These are phyloP conservation scores for Rhynchonycteris naso DNA, from an alignment of 2,797 vertebrate genomes.

Conservation along the genomic window DNA sequence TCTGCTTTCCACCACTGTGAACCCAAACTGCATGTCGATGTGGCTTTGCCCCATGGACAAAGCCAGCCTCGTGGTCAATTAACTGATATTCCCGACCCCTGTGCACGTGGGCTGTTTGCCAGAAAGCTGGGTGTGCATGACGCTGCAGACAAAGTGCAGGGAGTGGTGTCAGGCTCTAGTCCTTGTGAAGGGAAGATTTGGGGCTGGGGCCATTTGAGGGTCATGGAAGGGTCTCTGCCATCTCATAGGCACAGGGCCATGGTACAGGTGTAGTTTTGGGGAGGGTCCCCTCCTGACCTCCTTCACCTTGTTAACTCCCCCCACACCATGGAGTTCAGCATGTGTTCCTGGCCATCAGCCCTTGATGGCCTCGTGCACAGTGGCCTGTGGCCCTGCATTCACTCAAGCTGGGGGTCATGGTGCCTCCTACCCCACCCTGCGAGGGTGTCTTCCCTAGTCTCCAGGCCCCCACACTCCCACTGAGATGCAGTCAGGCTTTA, in stretches of 20 bases:
- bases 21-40: not conserved
- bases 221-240: not conserved
- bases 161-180: no score
- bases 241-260: not conserved
- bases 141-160: not conserved
- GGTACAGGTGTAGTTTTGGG: not conserved
- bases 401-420: not conserved
- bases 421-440: not conserved
- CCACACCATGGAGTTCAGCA: fast-evolving
- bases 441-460: not conserved
- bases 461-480: not conserved
- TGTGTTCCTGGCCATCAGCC: fast-evolving
- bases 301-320: not conserved
- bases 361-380: fast-evolving
- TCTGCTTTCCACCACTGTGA: not conserved
- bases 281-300: not conserved
- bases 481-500: not conserved
- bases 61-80: not conserved
- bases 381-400: not conserved
- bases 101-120: not conserved
- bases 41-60: not conserved
- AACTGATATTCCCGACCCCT: no score
- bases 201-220: no score
- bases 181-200: not conserved
- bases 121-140: not conserved